Percentiles rank a stretch among this genome's conserved stretches.
These are phyloP conservation scores for Microtus pennsylvanicus DNA, from an alignment of 2,113 vertebrate species.

Conservation along the genomic window DNA sequence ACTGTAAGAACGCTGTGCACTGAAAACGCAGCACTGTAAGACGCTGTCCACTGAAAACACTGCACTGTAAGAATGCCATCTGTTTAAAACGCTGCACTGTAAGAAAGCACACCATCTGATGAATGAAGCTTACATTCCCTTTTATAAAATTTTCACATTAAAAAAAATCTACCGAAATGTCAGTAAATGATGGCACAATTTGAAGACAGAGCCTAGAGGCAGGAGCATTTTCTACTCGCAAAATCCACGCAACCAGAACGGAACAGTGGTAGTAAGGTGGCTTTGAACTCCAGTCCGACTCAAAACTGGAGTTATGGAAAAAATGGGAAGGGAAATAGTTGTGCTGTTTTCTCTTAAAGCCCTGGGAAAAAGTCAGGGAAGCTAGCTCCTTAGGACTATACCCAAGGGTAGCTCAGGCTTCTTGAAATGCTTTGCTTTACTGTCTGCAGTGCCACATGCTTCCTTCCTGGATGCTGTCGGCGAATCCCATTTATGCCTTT, in stretches of 20 bases:
- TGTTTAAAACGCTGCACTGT: no score
- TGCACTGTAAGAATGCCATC: no score
- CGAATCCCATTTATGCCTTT: constrained; percentile 56
- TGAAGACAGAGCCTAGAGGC: not conserved
- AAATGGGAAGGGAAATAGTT: not conserved
- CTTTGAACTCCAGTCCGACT: not conserved
- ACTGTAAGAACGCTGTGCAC: no score
- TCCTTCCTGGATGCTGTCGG: constrained; percentile 63
- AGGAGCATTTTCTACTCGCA: not conserved
- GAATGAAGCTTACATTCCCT: not conserved
- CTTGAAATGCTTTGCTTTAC: constrained; percentile 33
- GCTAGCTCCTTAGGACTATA: not conserved
- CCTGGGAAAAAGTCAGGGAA: not conserved
- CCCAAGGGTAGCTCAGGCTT: not conserved
- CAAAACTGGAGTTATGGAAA: not conserved
- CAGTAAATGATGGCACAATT: not conserved
- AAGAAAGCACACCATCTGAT: not conserved
- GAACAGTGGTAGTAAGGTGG: rapidly evolving
- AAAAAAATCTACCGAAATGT: not conserved
- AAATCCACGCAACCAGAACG: not conserved
- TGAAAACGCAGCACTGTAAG: no score
- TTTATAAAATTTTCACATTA: not conserved
- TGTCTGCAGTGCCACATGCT: constrained; percentile 41
- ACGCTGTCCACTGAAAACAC: no score
- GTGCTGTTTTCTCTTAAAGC: constrained; percentile 11